Conservation (phyloP, 2,113 vertebrate species). For the Daubentonia madagascariensis region DNA sequence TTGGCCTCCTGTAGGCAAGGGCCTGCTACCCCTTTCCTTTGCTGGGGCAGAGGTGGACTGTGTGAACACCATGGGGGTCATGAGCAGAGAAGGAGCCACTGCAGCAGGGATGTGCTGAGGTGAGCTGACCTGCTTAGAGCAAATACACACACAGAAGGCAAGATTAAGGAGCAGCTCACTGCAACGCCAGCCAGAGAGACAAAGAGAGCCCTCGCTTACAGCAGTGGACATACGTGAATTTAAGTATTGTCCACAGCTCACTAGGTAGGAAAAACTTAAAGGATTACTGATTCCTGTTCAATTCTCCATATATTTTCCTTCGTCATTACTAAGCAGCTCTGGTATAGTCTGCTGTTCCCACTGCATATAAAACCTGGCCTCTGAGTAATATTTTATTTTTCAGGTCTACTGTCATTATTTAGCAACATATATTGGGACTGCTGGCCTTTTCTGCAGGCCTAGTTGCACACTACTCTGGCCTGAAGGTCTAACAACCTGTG, state of each 20-base stretch:
- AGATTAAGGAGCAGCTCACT: neutral
- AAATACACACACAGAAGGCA: neutral
- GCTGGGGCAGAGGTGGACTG: conserved; percentile 76
- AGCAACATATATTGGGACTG: neutral
- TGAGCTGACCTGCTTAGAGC: conserved; percentile 83
- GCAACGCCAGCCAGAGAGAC: fast-evolving
- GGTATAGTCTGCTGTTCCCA: neutral
- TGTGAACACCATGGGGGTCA: conserved; percentile 91
- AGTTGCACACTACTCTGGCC: neutral
- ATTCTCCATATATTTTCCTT: neutral
- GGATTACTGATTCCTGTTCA: neutral
- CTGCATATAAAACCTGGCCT: neutral
- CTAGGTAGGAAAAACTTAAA: neutral
- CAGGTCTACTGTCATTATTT: neutral
- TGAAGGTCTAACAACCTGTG: fast-evolving
- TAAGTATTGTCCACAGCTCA: neutral
- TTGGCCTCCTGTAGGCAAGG: conserved; percentile 34
- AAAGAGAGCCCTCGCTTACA: neutral
- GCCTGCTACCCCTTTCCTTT: conserved; percentile 56
- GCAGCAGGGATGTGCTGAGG: conserved; percentile 87
- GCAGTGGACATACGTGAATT: too few relatives aligned
- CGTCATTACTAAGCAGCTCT: neutral
- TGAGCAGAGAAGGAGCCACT: conserved; percentile 85
- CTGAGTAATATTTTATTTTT: neutral
- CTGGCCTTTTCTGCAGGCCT: neutral